phyloP scores from a whole-genome alignment of 2,797 vertebrate genomes.

The Yasuhikotakia modesta region DNA sequence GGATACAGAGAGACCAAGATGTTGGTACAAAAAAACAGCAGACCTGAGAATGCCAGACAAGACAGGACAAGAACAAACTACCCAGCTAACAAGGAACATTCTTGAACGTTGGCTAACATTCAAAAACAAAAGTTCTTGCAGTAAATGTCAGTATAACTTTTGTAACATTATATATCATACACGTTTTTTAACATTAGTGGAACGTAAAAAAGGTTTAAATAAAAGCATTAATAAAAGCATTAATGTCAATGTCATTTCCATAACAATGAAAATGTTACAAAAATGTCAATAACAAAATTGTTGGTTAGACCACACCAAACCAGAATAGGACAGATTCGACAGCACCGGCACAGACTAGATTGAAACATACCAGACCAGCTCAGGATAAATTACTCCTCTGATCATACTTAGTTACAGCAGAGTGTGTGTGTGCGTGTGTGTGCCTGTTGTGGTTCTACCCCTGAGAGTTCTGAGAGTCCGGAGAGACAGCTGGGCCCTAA shows the following conservation, averaged over 20 bases:
- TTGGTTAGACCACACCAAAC: neutral
- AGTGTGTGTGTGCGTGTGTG: neutral
- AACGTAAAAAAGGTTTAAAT: too few species aligned
- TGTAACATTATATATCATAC: too few species aligned
- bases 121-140: too few species aligned
- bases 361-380: constrained; percentile 1
- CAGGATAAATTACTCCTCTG: neutral
- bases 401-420: neutral
- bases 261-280: too few species aligned
- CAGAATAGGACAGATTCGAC: neutral
- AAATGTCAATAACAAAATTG: too few species aligned
- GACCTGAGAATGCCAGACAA: constrained; percentile 17
- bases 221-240: too few species aligned
- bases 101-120: too few species aligned
- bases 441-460: constrained; percentile 2
- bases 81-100: too few species aligned
- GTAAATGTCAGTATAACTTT: too few species aligned
- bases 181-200: too few species aligned
- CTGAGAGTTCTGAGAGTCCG: constrained; percentile 20
- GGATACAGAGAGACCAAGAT: neutral
- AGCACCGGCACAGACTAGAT: constrained; percentile 8
- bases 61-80: constrained; percentile 13
- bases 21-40: constrained; percentile 22
- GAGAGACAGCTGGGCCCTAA: constrained; percentile 50
- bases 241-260: too few species aligned